Evolutionary conservation across 2,113 vertebrate genomes (phyloP), one percentile per base, ranked within the genome.

Genomic region (Trinectes maculatus): DNA sequence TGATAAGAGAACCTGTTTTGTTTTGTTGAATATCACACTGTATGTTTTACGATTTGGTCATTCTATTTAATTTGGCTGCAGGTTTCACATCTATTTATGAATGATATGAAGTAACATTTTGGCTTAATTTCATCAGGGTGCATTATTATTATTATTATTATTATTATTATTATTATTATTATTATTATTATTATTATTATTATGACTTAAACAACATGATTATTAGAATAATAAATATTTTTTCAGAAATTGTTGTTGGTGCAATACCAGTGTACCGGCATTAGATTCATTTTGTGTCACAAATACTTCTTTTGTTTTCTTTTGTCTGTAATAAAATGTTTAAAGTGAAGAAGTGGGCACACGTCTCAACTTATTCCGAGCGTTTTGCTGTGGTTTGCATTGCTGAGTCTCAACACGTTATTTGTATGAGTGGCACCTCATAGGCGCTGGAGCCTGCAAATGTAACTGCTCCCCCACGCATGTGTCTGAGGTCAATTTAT

Each of bases 291-390:
- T 92, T 90, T 60, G 24, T 93, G 92, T 94, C 94, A 93, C 92
- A 87, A 79, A 95, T 92, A 93, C 93, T 96, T 96, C 89, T 95
- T 95, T 95, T 85, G 79, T 91, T 93, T 90, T 91, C 86, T 91
- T 95, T 94, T 93, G 95, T 96, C 96, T 96, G 92, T 96, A 98
- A 98, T 98, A 97, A 98, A 97, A 55, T 92, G 89, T 77, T 89
- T 94, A 95, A 96, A 94, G 90, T 91, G 88, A 61, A 75, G 66
- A 80, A 22, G 11, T 28, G 26, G 46, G 73, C 4, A 24, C 49
- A 42, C 25, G 71, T 82, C 40, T 80, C 61, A 39, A 18, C 9
- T 86, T 78, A 59, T 87, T 86, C 57, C 10, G 2, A 34, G 54
- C 13, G 1, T 33, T 28, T 57, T 8, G 8, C 26, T 42, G 1